Base-by-base conservation (phyloP, 2,888 invertebrate species). In the Acronicta psi region DNA sequence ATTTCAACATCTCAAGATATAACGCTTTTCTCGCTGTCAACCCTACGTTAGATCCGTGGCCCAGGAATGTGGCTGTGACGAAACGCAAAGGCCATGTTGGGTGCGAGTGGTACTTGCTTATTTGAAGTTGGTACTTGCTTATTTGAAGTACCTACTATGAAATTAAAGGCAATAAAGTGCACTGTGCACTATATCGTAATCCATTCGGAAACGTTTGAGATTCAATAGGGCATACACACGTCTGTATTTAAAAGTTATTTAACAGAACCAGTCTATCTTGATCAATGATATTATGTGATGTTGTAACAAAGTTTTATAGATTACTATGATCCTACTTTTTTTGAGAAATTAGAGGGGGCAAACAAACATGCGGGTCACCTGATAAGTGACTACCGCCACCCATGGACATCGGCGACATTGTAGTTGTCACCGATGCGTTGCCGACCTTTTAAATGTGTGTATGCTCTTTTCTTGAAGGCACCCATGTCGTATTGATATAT, bases 51-150 rank as follows among this genome's bases (percentile, higher is more conserved):
- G 67, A 68, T 68, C 72, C 51, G 72, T 41, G 59, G 52, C 20
- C 3, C 17, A 67, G 85, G 86, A 85, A 86, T 86, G 85, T 75
- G 74, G 73, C 66, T 82, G 78, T 86, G 83, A 85, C 86, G 86
- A 86, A 86, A 86, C 75, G 78, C 57, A 75, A 82, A 83, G 83
- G 82, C 85, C 79, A 80, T 52, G 69, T 42, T 74, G 71, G 68
- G 75, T 67, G 71, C 61, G 59, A 73, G 66, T 59, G 68, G 67
- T 62, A 50, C 73, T 70, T 50, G 68, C 68, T 57, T 59, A 64
- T 59, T 69, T 65, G 62, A 70, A 59, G 68, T 69, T 59, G 68
- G 67, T 62, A 50, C 73, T 70, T 50, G 68, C 68, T 57, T 59
- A 64, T 59, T 69, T 65, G 62, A 70, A 59, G 68, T 69, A 69